Conservation (phyloP, 35 echinoderm and acorn worm species). For the Apostichopus japonicus region DNA sequence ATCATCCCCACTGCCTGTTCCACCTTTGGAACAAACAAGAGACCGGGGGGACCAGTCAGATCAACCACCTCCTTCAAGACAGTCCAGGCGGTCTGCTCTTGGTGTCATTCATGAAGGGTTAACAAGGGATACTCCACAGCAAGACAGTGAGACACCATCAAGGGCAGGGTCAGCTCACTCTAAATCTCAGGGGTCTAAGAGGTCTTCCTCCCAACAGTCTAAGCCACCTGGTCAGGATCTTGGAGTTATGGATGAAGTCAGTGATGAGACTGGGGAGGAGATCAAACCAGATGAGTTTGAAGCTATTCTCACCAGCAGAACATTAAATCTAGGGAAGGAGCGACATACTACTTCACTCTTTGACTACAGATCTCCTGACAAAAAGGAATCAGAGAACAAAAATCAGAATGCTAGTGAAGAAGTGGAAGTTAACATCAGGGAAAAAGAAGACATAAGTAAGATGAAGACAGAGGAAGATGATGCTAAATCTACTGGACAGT, state of each 20-base stretch:
- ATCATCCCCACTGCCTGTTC: constrained; percentile 5
- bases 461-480: constrained; percentile 10
- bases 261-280: constrained; percentile 59
- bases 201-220: constrained; percentile 51
- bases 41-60: background rate
- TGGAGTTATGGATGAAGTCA: constrained; percentile 2
- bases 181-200: constrained; percentile 56
- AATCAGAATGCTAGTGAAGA: constrained; percentile 76
- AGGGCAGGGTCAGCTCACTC: background rate
- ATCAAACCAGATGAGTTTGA: constrained; percentile 65
- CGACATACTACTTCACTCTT: constrained; percentile 70
- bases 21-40: background rate
- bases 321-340: constrained; percentile 57
- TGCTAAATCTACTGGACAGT: background rate
- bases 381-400: constrained; percentile 38
- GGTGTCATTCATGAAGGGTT: constrained; percentile 42
- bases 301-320: constrained; percentile 66
- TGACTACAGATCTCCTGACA: constrained; percentile 67
- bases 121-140: background rate
- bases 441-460: background rate
- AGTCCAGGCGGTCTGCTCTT: constrained; percentile 22
- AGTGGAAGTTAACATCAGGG: background rate
- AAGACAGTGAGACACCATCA: constrained; percentile 50
- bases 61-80: constrained; percentile 29
- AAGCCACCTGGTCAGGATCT: constrained; percentile 55